Base-by-base conservation (phyloP, 1,140 invertebrate species). In the Eciton burchellii region DNA sequence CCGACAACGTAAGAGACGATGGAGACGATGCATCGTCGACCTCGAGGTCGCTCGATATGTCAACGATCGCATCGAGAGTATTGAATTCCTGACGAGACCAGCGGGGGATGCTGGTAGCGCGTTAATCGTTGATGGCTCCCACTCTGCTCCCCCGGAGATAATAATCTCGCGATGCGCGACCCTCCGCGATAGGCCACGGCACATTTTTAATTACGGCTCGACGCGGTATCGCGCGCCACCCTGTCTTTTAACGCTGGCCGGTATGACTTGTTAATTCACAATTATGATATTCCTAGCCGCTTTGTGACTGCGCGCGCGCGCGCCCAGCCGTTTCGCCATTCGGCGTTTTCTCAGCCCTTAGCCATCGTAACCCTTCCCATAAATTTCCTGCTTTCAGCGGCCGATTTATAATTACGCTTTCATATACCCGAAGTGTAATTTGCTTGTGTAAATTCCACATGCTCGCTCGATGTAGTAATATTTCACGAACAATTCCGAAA, bases 381-480 rank as follows among this genome's bases (percentile, higher is more conserved):
- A 87, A 87, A 87, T 87, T 87, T 63, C 49, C 81, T 54, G 84
- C 74, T 86, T 81, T 81, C 82, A 83, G 65, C 73, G 85, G 85
- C 86, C 86, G 82, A 87, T 87, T 87, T 87, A 87, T 87, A 87
- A 87, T 87, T 87, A 87, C 86, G 74, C 82, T 87, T 84, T 84
- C 85, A 76, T 87, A 87, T 71, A 72, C 56, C 63, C 74, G 45
- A 87, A 87, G 82, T 79, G 86, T 84, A 87, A 87, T 87, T 87
- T 87, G 82, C 86, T 87, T 87, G 85, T 87, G 85, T 87, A 87
- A 87, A 87, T 87, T 84, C 86, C 76, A 84, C 86, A 59, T 70
- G 82, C 82, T 54, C 71, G 52, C 60, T 65, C 81, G 70, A 76
- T 65, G 56, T 63, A 76, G 72, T 82, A 77, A 87, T 87, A 87